Percentiles rank a stretch among this genome's conserved stretches.
Conservation (phyloP, 2,888 invertebrate species). For the Acanthosoma haemorrhoidale region DNA sequence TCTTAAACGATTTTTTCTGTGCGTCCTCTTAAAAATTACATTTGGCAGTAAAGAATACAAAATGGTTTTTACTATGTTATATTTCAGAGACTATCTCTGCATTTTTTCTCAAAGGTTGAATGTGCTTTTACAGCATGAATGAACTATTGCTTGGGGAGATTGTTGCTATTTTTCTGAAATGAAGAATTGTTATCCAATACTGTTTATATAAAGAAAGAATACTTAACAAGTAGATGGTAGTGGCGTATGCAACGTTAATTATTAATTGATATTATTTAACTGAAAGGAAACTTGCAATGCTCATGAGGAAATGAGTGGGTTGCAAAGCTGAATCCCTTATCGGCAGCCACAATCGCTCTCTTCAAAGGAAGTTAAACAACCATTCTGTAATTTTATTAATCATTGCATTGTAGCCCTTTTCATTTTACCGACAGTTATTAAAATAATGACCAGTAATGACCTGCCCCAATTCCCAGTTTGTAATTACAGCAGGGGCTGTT, state of each 20-base stretch:
- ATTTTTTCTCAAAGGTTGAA: too few species aligned
- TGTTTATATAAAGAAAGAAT: too few species aligned
- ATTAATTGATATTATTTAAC: conserved; percentile 2
- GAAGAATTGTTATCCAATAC: too few species aligned
- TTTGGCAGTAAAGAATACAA: too few species aligned
- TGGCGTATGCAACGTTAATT: not conserved
- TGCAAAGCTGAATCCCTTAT: not conserved
- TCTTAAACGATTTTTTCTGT: too few species aligned
- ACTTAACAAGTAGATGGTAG: too few species aligned
- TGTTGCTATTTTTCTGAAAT: too few species aligned
- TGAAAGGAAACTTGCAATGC: not conserved
- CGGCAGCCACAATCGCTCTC: not conserved
- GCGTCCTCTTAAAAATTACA: too few species aligned
- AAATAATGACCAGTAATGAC: conserved; percentile 18
- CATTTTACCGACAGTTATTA: conserved; percentile 15
- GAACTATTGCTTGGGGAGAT: too few species aligned
- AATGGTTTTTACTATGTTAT: too few species aligned
- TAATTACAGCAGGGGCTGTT: not conserved
- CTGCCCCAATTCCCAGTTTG: not conserved
- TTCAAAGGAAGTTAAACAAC: conserved; percentile 22
- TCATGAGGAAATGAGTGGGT: not conserved
- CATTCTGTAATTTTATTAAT: conserved; percentile 14
- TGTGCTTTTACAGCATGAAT: too few species aligned
- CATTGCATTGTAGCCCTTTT: conserved; percentile 18
- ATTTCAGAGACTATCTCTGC: too few species aligned